Base-by-base conservation (phyloP, 1,140 invertebrate genomes). In the Drosophila aff. region DNA sequence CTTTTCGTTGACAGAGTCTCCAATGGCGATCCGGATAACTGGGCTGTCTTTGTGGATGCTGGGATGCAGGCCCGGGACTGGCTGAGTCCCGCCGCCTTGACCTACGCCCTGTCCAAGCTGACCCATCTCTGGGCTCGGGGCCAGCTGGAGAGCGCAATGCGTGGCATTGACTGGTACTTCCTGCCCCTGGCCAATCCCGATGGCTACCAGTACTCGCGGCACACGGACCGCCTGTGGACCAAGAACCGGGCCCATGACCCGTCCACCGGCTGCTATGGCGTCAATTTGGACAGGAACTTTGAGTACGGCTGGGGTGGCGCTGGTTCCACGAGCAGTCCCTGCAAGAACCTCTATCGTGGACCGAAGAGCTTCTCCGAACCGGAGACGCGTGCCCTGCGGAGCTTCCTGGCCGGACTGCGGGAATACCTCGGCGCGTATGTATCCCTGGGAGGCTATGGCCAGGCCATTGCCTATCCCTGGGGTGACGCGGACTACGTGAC, bases 31-130 rank as follows among this genome's bases (percentile, higher is more conserved):
- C 75, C 93, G 4, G 93, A 92, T 5, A 96, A 96, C 74, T 95
- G 95, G 74, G 94, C 94, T 0, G 93, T 96, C 33, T 94, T 96
- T 82, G 92, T 96, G 36, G 95, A 96, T 46, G 95, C 94, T 13
- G 95, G 96, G 1, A 95, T 96, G 80, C 97, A 98, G 85, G 97
- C 96, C 1, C 92, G 97, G 15, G 97, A 98, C 93, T 98, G 97
- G 97, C 96, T 98, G 44, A 94, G 96, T n/a, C 95, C 96, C 3
- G 96, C 97, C 0, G 96, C 96, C 2, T 94, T 96, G 15, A 95
- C 96, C 28, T 97, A 96, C 93, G 95, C 97, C 58, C 92, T 97
- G 16, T 95, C 95, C 59, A 95, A 96, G 78, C 92, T 98, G 9
- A 95, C 96, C 0, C 95, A 96, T 82, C 95, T 96, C 73, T 95